A percentile compares a stretch with the other conserved stretches of the same genome.
Evolutionary conservation across 2,797 vertebrate genomes (phyloP).

Genomic region (Sebastes trivittatus): DNA sequence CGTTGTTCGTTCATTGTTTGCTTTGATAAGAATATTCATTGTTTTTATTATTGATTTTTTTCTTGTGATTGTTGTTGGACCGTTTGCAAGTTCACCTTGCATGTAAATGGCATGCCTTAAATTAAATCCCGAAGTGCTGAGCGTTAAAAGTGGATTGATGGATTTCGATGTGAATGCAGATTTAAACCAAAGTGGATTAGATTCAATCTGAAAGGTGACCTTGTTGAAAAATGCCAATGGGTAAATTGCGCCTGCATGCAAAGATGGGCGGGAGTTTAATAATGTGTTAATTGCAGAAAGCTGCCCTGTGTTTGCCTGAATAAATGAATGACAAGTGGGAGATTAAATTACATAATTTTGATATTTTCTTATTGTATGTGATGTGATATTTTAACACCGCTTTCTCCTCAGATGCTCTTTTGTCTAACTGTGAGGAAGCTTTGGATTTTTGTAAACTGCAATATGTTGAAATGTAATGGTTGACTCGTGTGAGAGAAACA

Average conservation of each 20-base stretch:
- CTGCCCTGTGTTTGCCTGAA: constrained; percentile 49
- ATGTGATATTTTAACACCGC: constrained; percentile 47
- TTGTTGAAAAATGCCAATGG: constrained; percentile 6
- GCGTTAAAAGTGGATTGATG: constrained; percentile 7
- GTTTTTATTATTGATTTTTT: constrained; percentile 27
- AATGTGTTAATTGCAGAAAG: constrained; percentile 3
- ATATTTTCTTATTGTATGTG: constrained; percentile 45
- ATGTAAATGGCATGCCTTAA: constrained; percentile 12
- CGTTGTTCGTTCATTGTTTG: constrained; percentile 40
- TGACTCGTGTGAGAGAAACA: constrained; percentile 58
- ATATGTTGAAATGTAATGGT: constrained; percentile 53
- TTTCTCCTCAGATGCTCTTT: constrained; percentile 35
- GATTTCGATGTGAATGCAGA: constrained; percentile 6
- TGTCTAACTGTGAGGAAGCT: constrained; percentile 15
- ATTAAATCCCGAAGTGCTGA: constrained; percentile 15
- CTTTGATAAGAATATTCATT: constrained; percentile 34
- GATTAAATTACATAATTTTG: constrained; percentile 27
- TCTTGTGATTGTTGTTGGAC: constrained; percentile 34
- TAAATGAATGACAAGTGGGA: constrained; percentile 18
- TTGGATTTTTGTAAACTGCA: constrained; percentile 53
- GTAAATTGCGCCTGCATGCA: constrained; percentile 20
- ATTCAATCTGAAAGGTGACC: constrained; percentile 18
- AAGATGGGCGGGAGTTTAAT: background rate
- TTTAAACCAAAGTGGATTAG: constrained; percentile 27
- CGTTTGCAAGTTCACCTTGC: background rate